phyloP scores from a whole-genome alignment of 2,113 vertebrate species.

The Amazona guildingii region DNA sequence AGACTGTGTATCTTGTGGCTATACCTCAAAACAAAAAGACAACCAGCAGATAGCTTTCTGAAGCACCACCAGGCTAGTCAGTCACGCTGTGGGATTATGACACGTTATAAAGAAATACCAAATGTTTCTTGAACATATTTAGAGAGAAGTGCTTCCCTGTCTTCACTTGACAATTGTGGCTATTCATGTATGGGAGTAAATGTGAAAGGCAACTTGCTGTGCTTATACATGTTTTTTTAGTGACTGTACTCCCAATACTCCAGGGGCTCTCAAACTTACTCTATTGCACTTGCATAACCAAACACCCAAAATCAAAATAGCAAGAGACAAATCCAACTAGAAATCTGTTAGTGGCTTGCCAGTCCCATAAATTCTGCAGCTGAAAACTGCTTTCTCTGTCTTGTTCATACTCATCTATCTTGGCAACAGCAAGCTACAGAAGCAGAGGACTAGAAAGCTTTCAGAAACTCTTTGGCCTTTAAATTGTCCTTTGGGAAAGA shows the following conservation, averaged over 20 bases:
- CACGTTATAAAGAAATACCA: neutral
- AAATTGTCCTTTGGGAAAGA: neutral
- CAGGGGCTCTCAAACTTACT: slow-evolving; percentile 8
- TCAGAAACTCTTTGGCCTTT: neutral
- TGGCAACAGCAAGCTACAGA: neutral
- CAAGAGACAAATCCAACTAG: neutral
- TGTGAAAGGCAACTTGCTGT: neutral
- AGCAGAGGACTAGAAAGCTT: neutral
- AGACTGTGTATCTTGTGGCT: neutral
- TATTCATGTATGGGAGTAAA: neutral
- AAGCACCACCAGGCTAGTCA: neutral
- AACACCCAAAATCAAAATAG: neutral
- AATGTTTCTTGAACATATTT: neutral
- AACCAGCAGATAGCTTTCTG: neutral
- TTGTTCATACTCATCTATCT: rapidly evolving
- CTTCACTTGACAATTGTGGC: neutral
- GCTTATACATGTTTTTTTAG: neutral
- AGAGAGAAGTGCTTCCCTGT: neutral
- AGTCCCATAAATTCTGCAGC: neutral
- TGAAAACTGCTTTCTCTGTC: neutral
- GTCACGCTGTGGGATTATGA: neutral
- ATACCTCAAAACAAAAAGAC: neutral
- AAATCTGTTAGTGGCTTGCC: neutral
- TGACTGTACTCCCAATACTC: neutral
- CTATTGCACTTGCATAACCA: neutral